Evolutionary conservation across 35 echinoderm and acorn worm species (phyloP).

Genomic region (Patiria miniata): DNA sequence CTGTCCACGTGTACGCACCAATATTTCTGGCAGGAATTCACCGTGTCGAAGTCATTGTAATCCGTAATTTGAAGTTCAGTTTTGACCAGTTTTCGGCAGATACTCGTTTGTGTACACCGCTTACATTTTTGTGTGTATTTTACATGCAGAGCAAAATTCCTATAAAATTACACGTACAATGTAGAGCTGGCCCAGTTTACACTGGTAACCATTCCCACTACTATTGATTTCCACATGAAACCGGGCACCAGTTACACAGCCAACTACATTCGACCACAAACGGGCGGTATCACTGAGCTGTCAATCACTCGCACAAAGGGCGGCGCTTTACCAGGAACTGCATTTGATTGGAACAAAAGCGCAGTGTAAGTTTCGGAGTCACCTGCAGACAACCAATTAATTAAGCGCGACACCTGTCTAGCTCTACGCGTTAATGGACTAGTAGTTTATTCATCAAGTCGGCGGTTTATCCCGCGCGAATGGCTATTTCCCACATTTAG

Average conservation of each 20-base stretch:
- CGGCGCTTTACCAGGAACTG: not conserved
- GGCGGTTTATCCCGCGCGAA: too few species aligned
- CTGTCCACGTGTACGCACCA: too few species aligned
- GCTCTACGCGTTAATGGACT: not conserved
- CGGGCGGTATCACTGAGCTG: not conserved
- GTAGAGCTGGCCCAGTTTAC: not conserved
- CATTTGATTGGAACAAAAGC: slow-evolving; percentile 27
- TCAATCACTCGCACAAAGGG: slow-evolving; percentile 18
- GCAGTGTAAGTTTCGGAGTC: not conserved
- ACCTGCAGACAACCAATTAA: not conserved
- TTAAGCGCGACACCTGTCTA: not conserved
- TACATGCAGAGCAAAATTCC: too few species aligned
- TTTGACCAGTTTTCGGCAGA: too few species aligned
- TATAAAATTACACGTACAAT: too few species aligned
- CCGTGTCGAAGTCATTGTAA: too few species aligned
- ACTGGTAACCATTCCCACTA: not conserved
- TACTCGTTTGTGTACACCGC: too few species aligned
- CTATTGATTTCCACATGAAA: not conserved
- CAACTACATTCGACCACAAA: not conserved
- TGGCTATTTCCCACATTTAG: too few species aligned
- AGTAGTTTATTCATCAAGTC: too few species aligned
- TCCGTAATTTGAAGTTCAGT: too few species aligned
- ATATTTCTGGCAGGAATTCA: too few species aligned
- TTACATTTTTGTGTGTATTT: too few species aligned
- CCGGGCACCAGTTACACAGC: not conserved